These are phyloP conservation scores for Gonatopus flavifemur DNA, from an alignment of 1,140 invertebrate genomes.

Conservation along the genomic window DNA sequence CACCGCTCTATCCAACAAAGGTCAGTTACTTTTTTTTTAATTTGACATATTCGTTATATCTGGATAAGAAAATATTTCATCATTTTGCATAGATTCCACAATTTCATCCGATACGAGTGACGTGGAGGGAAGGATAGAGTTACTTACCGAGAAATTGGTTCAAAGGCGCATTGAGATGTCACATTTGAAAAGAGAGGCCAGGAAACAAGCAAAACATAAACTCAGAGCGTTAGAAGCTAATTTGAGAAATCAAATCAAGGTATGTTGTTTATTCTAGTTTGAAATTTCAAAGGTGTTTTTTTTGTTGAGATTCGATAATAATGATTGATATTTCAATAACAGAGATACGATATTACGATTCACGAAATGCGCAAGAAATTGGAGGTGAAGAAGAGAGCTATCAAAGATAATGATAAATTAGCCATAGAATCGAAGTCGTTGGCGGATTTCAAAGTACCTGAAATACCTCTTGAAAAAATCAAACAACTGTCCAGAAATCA, in stretches of 20 bases:
- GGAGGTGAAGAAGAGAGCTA: slow-evolving; percentile 40
- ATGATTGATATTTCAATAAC: not conserved
- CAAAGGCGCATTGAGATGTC: slow-evolving; percentile 51
- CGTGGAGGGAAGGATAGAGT: slow-evolving; percentile 51
- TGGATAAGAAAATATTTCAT: not conserved
- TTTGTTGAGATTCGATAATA: no score
- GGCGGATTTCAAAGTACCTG: slow-evolving; percentile 54
- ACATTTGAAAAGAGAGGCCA: slow-evolving; percentile 48
- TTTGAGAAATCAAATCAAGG: slow-evolving; percentile 54
- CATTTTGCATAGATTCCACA: slow-evolving; percentile 42
- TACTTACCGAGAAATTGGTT: slow-evolving; percentile 50
- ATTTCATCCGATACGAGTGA: slow-evolving; percentile 54
- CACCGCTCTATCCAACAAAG: slow-evolving; percentile 49
- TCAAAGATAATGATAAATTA: slow-evolving; percentile 47
- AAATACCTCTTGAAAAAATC: slow-evolving; percentile 51
- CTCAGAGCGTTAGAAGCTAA: slow-evolving; percentile 50
- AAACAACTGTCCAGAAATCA: slow-evolving; percentile 51
- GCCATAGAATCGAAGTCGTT: slow-evolving; percentile 50
- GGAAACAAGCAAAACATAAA: slow-evolving; percentile 50
- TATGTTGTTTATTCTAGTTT: slow-evolving; percentile 20
- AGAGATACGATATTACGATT: slow-evolving; percentile 56
- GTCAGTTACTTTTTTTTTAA: slow-evolving; percentile 26
- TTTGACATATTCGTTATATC: not conserved
- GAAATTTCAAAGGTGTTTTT: not conserved
- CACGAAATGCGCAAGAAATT: slow-evolving; percentile 54